Conservation (phyloP, 2,113 vertebrate genomes). For the Cyanoramphus novaezelandiae region DNA sequence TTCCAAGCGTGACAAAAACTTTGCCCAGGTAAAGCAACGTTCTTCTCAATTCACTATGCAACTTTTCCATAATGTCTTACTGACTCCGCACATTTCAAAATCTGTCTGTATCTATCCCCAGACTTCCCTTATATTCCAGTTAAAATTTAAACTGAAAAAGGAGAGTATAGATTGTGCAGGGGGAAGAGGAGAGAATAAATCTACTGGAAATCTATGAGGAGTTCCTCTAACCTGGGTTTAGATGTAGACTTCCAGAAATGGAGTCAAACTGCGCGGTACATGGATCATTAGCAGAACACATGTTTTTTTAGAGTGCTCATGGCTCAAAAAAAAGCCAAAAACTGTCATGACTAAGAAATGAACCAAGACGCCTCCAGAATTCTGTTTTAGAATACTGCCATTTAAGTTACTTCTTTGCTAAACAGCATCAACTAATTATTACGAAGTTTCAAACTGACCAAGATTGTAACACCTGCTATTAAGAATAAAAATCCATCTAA, state of each 20-base stretch:
- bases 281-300: neutral
- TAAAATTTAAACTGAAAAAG: neutral
- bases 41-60: neutral
- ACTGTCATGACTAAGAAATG: neutral
- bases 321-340: neutral
- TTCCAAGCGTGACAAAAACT: neutral
- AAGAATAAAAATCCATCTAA: neutral
- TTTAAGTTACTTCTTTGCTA: neutral
- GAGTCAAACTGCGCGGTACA: neutral
- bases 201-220: neutral
- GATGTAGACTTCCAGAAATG: neutral
- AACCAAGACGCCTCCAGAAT: neutral
- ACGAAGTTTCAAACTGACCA: neutral
- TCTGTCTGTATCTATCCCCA: neutral
- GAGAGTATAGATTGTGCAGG: neutral
- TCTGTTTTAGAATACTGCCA: neutral
- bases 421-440: neutral
- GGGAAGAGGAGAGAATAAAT: neutral
- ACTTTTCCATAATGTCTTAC: neutral
- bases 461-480: neutral
- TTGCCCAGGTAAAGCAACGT: neutral
- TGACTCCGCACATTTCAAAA: neutral
- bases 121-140: neutral
- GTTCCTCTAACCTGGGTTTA: neutral
- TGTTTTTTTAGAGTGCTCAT: neutral